These are phyloP conservation scores for Villa cingulata DNA, from an alignment of 2,888 invertebrate species.

Conservation along the genomic window DNA sequence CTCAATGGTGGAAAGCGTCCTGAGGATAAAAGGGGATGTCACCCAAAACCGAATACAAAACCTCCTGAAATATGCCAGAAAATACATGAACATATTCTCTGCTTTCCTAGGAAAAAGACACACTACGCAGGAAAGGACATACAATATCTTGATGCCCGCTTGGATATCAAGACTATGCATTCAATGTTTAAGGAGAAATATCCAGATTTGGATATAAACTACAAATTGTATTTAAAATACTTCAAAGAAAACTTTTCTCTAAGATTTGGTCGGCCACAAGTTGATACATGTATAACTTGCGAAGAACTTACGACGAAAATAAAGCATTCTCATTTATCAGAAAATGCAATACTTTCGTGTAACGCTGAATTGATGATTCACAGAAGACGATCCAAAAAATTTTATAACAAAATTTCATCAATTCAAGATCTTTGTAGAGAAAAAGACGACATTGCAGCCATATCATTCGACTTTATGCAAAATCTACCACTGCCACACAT, in stretches of 20 bases:
- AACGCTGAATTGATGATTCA: neutral
- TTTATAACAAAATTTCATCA: conserved; percentile 2
- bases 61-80: no score
- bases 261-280: no score
- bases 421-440: neutral
- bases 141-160: neutral
- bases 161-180: neutral
- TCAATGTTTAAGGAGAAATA: neutral
- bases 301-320: no score
- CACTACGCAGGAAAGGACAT: conserved; percentile 1
- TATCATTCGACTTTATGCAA: conserved; percentile 19
- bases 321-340: no score
- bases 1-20: neutral
- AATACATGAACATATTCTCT: no score
- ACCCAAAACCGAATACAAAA: no score
- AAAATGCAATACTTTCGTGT: no score
- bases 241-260: no score
- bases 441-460: conserved; percentile 2
- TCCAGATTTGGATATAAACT: neutral
- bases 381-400: conserved; percentile 1
- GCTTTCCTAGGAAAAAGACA: neutral
- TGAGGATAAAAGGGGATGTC: neutral
- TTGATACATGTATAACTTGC: no score
- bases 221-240: no score
- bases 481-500: conserved; percentile 5